Base-by-base conservation (phyloP, 1,140 invertebrate species). In the Lepidurus couesii region DNA sequence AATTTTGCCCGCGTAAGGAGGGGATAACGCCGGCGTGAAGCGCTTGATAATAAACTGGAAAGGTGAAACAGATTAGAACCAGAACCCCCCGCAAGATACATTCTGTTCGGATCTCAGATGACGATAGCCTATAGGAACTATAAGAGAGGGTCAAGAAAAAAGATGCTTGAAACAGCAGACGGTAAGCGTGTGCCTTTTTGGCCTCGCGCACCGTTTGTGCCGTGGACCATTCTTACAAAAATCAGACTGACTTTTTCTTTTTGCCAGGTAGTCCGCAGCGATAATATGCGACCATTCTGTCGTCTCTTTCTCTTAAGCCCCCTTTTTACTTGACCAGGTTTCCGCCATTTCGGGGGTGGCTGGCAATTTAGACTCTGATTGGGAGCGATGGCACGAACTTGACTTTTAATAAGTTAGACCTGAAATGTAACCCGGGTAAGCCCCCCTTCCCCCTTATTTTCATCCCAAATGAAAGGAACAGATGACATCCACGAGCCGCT, bases 11-110 rank as follows among this genome's bases (percentile, higher is more conserved):
- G 53, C 53, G 53, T 13, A 13, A 65, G 8, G 21, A 65, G 53
- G 21, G 47, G 53, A 65, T 65, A 65, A 65, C 53, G 53, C 53
- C 53, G 53, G 53, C 53, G 53, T 65, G 53, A 65, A 65, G 10
- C 34, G 21, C 53, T 65, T n/a, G 53, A 65, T 65, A 65, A 65
- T 65, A 65, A 65, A 65, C 53, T 65, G 53, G 53, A 65, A 65
- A 65, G 21, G 53, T 65, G 53, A 65, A 65, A 65, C 53, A 13
- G 53, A 65, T 65, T 65, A 65, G 21, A 65, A 7, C 53, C 16
- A 65, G 53, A 65, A 47, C 45, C 45, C 53, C 53, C 53, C 53
- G 6, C 53, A 65, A 65, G 34, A 34, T 34, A 65, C 53, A 13
- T 16, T 65, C 9, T 10, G 53, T 65, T 65, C 53, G 53, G 9